Percentiles rank a stretch among this genome's conserved stretches.
These are phyloP conservation scores for Ailurus styani DNA, from an alignment of 2,113 vertebrate genomes.

Conservation along the genomic window DNA sequence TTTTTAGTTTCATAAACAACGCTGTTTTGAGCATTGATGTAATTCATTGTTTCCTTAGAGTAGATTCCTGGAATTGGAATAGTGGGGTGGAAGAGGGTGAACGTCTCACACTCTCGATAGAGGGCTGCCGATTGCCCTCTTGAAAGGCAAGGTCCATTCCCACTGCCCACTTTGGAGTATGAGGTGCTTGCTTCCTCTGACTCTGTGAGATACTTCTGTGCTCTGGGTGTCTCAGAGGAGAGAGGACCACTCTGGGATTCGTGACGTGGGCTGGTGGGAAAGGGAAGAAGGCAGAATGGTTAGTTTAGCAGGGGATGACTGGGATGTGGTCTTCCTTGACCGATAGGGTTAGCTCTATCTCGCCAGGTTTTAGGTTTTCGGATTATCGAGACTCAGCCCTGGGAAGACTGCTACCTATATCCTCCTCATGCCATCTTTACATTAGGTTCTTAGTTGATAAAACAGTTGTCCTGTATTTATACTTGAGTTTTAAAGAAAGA, in stretches of 20 bases:
- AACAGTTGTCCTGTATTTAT: neutral
- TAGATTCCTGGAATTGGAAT: neutral
- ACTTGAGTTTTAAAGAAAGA: neutral
- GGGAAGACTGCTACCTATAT: neutral
- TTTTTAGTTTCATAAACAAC: neutral
- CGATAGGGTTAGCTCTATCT: neutral
- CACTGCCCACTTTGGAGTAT: neutral
- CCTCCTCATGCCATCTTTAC: neutral
- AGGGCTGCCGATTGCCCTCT: neutral
- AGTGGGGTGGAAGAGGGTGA: neutral
- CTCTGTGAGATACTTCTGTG: neutral
- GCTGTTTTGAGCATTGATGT: neutral
- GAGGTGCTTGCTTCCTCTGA: neutral
- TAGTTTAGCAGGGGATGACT: too few relatives aligned
- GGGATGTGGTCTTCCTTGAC: neutral
- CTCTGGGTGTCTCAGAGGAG: neutral
- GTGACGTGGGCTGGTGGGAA: neutral
- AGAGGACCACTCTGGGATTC: neutral
- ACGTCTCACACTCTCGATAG: neutral
- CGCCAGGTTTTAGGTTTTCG: neutral
- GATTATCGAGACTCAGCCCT: neutral
- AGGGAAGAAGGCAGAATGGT: too few relatives aligned
- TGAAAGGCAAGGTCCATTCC: neutral
- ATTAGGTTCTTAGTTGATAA: neutral
- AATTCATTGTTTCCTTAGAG: neutral